Conservation (phyloP, 2,113 vertebrate species). For the Vimba vimba region DNA sequence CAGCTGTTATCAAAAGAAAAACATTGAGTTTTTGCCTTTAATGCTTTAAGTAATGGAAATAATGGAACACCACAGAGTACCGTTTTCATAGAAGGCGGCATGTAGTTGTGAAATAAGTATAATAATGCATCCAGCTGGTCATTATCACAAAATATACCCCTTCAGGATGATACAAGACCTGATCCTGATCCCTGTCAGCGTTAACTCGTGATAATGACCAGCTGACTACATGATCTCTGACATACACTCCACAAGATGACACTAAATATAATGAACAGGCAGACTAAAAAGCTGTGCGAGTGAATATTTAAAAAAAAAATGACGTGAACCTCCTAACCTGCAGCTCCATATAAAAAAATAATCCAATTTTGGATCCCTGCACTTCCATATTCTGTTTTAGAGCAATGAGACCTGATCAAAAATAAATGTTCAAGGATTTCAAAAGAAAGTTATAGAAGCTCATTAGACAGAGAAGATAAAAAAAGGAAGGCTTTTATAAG, state of each 20-base stretch:
- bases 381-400: constrained; percentile 15
- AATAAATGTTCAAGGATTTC: not conserved
- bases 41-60: not conserved
- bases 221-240: not conserved
- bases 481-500: not conserved
- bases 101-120: not conserved
- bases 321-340: not conserved
- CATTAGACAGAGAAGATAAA: not conserved
- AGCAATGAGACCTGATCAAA: not conserved
- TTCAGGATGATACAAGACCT: not conserved
- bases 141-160: constrained; percentile 6
- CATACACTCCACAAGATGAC: not conserved
- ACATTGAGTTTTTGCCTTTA: not conserved
- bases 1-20: not conserved
- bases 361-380: not conserved
- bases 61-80: not conserved
- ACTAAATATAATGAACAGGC: constrained; percentile 7
- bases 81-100: not conserved
- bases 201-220: not conserved
- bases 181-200: not conserved
- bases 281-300: not conserved
- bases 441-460: not conserved
- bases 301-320: not conserved
- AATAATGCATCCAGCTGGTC: constrained; percentile 5
- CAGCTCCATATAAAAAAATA: not conserved